phyloP scores from a whole-genome alignment of 2,888 invertebrate species.

The Phyto melanocephala region DNA sequence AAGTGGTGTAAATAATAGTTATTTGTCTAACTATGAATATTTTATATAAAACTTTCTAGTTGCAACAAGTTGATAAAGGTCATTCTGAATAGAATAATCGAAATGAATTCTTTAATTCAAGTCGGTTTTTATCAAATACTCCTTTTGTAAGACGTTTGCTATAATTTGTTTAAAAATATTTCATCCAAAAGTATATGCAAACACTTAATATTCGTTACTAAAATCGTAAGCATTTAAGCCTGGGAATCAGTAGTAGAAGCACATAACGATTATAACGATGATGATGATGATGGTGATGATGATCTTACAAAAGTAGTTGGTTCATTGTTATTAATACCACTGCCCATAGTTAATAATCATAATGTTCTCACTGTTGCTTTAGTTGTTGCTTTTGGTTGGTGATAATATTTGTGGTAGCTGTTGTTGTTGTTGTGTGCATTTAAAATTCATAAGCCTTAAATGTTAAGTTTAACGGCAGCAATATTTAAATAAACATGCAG shows the following conservation, averaged over 20 bases:
- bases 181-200: not conserved
- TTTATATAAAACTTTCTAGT: too few species aligned
- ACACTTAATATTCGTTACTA: not conserved
- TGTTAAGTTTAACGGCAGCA: slow-evolving; percentile 29
- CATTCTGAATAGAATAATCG: too few species aligned
- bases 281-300: slow-evolving; percentile 6
- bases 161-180: not conserved
- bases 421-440: not conserved
- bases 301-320: slow-evolving; percentile 64
- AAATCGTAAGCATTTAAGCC: not conserved
- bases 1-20: too few species aligned
- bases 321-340: slow-evolving; percentile 31
- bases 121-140: too few species aligned
- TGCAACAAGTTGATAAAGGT: too few species aligned
- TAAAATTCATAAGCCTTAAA: slow-evolving; percentile 59
- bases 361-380: not conserved
- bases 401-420: not conserved
- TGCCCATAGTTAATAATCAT: not conserved
- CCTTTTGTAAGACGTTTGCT: too few species aligned
- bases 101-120: too few species aligned
- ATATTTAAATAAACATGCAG: slow-evolving; percentile 25
- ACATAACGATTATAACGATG: not conserved
- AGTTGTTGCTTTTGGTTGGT: not conserved
- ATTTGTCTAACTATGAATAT: too few species aligned
- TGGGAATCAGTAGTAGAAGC: slow-evolving; percentile 18